Evolutionary conservation across 2,888 invertebrate species (phyloP).

Genomic region (Ormyrus rosae): DNA sequence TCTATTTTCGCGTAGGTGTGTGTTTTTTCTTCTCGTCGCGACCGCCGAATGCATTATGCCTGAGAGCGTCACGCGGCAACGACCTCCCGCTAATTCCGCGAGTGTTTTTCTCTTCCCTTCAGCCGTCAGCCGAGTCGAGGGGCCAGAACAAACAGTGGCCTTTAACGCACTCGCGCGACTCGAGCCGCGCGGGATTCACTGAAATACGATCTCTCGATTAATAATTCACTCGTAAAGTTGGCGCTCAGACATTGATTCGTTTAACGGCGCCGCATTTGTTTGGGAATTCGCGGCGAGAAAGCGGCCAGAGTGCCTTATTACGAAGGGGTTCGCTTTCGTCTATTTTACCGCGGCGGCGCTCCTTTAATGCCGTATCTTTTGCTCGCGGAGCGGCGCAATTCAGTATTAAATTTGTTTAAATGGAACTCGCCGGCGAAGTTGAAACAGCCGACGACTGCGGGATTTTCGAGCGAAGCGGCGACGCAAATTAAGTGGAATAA

Average conservation of each 20-base stretch:
- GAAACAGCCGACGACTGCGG: no score
- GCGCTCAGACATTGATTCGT: constrained; percentile 1
- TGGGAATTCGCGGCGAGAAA: background rate
- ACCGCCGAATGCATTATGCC: no score
- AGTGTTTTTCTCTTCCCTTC: no score
- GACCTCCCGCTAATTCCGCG: no score
- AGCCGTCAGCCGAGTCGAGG: background rate
- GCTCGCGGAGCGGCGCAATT: background rate
- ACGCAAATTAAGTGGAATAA: no score
- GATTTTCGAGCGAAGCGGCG: no score
- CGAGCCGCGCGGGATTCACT: constrained; percentile 9
- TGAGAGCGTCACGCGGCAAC: no score
- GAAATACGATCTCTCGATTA: constrained; percentile 37
- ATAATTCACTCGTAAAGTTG: constrained; percentile 23
- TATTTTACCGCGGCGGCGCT: constrained; percentile 4
- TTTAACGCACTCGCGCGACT: constrained; percentile 19
- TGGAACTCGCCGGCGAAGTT: background rate
- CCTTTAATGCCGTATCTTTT: background rate
- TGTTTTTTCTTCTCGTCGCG: no score
- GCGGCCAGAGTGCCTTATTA: background rate
- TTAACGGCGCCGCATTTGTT: constrained; percentile 10
- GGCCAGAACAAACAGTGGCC: constrained; percentile 16
- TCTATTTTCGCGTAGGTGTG: no score
- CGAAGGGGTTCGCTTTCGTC: background rate
- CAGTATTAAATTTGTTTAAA: constrained; percentile 19